Evolutionary conservation across 1,140 invertebrate genomes (phyloP).

Genomic region (Trissolcus basalis): DNA sequence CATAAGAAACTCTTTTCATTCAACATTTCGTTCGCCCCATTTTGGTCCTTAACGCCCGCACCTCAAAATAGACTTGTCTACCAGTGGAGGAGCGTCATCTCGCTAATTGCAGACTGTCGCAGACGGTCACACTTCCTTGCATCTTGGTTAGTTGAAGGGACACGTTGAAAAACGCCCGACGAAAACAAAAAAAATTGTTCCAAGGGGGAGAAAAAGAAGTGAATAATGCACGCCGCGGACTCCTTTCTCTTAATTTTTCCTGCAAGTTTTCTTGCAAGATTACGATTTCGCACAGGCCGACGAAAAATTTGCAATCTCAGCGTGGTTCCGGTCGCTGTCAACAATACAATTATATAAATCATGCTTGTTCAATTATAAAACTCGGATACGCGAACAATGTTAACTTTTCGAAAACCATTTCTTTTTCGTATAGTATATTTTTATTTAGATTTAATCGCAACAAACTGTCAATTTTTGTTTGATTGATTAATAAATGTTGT

Average conservation of each 20-base stretch:
- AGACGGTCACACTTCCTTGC: conserved; percentile 40
- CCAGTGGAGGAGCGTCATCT: conserved; percentile 20
- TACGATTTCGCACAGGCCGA: conserved; percentile 17
- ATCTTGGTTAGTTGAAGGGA: conserved; percentile 23
- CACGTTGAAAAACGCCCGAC: conserved; percentile 3
- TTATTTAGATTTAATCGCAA: no score
- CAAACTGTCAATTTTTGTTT: no score
- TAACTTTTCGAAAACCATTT: no score
- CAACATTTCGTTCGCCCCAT: conserved; percentile 11
- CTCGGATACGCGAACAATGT: no score
- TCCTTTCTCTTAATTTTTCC: conserved; percentile 39
- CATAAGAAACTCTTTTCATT: no score
- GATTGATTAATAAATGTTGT: no score
- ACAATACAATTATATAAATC: no score
- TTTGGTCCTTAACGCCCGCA: conserved; percentile 5
- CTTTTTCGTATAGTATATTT: no score
- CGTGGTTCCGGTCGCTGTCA: no score
- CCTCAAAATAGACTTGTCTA: conserved; percentile 33
- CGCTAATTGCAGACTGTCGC: conserved; percentile 37
- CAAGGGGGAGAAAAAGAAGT: conserved; percentile 11
- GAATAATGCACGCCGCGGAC: conserved; percentile 32
- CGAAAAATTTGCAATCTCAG: no score
- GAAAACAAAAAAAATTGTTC: conserved; percentile 15
- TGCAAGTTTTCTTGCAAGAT: no score
- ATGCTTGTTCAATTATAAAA: no score